Evolutionary conservation across 2,113 vertebrate species (phyloP).

Genomic region (Coregonus clupeaformis): DNA sequence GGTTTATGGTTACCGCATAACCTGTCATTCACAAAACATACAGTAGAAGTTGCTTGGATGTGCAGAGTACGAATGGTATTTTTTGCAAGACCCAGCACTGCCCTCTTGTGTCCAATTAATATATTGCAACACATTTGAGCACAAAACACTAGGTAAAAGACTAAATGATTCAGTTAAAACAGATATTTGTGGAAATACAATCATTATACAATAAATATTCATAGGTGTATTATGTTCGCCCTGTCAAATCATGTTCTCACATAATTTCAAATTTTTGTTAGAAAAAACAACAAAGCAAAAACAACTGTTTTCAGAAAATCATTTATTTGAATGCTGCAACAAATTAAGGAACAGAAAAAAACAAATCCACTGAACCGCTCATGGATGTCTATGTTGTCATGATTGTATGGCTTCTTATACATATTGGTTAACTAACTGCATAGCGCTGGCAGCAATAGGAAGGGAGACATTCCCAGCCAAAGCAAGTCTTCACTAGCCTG

Average conservation of each 20-base stretch:
- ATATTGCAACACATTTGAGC: background rate
- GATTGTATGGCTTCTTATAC: conserved; percentile 40
- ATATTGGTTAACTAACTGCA: conserved; percentile 18
- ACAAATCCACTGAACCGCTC: conserved; percentile 23
- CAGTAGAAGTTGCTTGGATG: too few species aligned
- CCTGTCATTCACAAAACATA: too few species aligned
- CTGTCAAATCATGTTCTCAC: background rate
- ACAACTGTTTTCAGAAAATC: conserved; percentile 35
- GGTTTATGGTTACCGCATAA: too few species aligned
- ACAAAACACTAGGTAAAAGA: background rate
- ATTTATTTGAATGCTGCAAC: conserved; percentile 62
- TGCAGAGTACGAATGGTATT: background rate
- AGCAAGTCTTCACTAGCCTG: conserved; percentile 8
- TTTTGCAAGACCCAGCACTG: conserved; percentile 43
- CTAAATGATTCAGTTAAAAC: background rate
- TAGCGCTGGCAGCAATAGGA: conserved; percentile 4
- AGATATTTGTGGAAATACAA: background rate
- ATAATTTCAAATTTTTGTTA: background rate
- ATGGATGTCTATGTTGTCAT: conserved; percentile 25
- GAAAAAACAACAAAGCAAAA: background rate
- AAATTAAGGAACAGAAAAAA: conserved; percentile 13
- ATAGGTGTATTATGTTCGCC: background rate
- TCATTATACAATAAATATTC: background rate
- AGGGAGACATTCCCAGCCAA: conserved; percentile 29
- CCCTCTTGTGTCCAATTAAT: conserved; percentile 51